Evolutionary conservation across 2,888 invertebrate species (phyloP).

Genomic region (Nasonovia ribisnigri): DNA sequence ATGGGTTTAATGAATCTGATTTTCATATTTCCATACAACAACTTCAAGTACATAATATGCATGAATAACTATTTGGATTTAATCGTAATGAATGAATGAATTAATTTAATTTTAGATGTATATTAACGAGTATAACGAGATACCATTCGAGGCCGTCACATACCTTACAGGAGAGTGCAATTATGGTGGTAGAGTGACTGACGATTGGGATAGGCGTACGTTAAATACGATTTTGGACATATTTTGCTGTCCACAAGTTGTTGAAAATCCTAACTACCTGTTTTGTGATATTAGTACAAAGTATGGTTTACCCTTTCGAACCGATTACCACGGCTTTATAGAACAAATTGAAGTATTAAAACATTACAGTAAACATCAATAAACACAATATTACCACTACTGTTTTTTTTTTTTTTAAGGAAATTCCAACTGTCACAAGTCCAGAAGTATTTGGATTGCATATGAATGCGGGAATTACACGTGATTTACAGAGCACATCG

Average conservation of each 20-base stretch:
- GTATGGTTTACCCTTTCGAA: constrained; percentile 80
- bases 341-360: constrained; percentile 78
- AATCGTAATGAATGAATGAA: neutral
- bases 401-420: constrained; percentile 65
- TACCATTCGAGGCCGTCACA: constrained; percentile 86
- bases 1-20: constrained; percentile 89
- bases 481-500: constrained; percentile 84
- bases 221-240: constrained; percentile 82
- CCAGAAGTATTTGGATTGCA: constrained; percentile 93
- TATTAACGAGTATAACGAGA: constrained; percentile 82
- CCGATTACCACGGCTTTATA: constrained; percentile 80
- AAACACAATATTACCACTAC: neutral
- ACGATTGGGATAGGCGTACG: constrained; percentile 86
- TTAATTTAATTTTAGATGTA: constrained; percentile 74
- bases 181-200: constrained; percentile 89
- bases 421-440: constrained; percentile 79
- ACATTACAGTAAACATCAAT: neutral
- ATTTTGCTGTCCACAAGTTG: constrained; percentile 79
- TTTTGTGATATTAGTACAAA: constrained; percentile 75
- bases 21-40: constrained; percentile 88
- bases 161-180: constrained; percentile 93
- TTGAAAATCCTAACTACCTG: constrained; percentile 76
- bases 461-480: constrained; percentile 89
- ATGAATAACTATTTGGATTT: neutral
- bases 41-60: constrained; percentile 73